Evolutionary conservation across 2,797 vertebrate species (phyloP), one percentile per base, ranked within the genome.

Genomic region (Sebastes nivosus): DNA sequence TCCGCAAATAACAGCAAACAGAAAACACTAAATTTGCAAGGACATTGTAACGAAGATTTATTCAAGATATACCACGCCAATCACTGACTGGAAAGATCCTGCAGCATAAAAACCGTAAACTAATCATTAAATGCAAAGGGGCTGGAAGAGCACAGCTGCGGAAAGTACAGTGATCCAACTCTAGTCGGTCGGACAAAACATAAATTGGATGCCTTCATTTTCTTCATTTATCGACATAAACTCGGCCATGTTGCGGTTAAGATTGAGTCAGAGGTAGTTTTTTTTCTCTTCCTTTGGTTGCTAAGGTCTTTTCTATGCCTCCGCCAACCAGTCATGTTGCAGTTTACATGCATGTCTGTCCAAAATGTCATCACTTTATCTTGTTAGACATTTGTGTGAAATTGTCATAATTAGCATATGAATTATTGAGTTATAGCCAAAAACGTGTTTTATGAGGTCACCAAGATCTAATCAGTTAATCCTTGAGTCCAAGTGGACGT

Each of bases 381-480:
- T 11, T 46, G 14, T 46, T 46, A 46, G 42, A 46, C 42, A 46
- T 46, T 46, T 46, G 42, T 46, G 42, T 46, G 36, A 38, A 38
- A 38, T 38, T 38, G 14, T 46, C 42, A 46, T 46, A 46, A 46
- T 18, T 46, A 46, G 42, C 42, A 46, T 46, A 46, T 46, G 42
- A 46, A 16, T 42, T 42, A 0, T 16, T 42, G 38, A 42, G 14
- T 16, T 18, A 46, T 46, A 0, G 14, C 14, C 42, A 46, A 46
- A 46, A 46, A 46, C 1, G 42, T 46, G 14, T 46, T 46, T 46
- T 46, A 0, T 36, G 0, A 36, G 1, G 34, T 36, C 34, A 36
- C 42, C 42, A 46, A 46, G 0, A 46, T 46, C 42, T 46, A 0
- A 0, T 46, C 42, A 46, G 42, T 46, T 46, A 0, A 7, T 16